phyloP scores from a whole-genome alignment of 2,888 invertebrate species.

The Drosophila monieri region DNA sequence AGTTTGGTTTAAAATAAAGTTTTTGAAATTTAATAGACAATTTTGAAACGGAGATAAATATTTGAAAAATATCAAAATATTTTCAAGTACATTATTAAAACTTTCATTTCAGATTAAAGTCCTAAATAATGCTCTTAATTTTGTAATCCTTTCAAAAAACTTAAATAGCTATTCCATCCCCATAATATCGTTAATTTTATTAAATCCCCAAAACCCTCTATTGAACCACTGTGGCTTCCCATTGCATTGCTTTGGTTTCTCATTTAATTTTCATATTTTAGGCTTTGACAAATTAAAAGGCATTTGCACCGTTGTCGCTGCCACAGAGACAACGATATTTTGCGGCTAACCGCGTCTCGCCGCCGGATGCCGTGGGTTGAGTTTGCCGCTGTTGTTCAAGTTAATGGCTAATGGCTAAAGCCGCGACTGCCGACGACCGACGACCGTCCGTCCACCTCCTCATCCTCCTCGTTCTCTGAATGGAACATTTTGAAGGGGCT shows the following conservation, averaged over 20 bases:
- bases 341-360: slow-evolving; percentile 75
- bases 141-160: too few species aligned
- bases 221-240: slow-evolving; percentile 59
- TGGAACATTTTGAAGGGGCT: slow-evolving; percentile 29
- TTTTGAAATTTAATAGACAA: too few species aligned
- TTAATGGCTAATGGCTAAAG: slow-evolving; percentile 74
- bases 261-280: slow-evolving; percentile 77
- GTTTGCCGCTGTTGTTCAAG: slow-evolving; percentile 40
- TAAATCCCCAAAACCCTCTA: neutral
- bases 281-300: slow-evolving; percentile 80
- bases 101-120: too few species aligned
- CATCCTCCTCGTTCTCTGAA: neutral
- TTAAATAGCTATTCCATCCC: too few species aligned
- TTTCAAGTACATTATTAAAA: too few species aligned
- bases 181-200: neutral
- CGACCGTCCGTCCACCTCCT: neutral
- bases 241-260: slow-evolving; percentile 69
- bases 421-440: slow-evolving; percentile 21
- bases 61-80: too few species aligned
- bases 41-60: too few species aligned
- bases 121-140: too few species aligned
- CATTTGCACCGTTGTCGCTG: slow-evolving; percentile 77
- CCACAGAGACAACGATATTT: slow-evolving; percentile 70
- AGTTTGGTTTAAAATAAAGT: too few species aligned
- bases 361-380: slow-evolving; percentile 76